Evolutionary conservation across 2,888 invertebrate genomes (phyloP).

Genomic region (Drosophila ezoana): DNA sequence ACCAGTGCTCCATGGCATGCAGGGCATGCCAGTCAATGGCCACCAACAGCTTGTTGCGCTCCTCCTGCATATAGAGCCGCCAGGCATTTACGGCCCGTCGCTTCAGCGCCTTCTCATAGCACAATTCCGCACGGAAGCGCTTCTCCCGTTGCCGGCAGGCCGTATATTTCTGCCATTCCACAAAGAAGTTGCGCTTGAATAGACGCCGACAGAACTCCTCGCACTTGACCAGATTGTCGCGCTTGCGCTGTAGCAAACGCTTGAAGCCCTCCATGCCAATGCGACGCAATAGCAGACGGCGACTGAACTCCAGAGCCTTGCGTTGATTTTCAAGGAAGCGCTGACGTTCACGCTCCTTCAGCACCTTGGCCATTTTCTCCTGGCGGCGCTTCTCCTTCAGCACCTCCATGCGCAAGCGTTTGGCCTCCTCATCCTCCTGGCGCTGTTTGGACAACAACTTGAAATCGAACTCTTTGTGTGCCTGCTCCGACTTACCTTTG

Average conservation of each 20-base stretch:
- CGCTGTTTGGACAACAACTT: constrained; percentile 62
- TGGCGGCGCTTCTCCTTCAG: constrained; percentile 87
- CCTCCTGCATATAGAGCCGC: constrained; percentile 77
- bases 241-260: constrained; percentile 80
- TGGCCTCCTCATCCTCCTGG: constrained; percentile 87
- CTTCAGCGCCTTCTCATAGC: constrained; percentile 86
- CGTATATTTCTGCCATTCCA: constrained; percentile 86
- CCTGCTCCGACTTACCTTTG: constrained; percentile 76
- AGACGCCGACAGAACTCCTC: constrained; percentile 85
- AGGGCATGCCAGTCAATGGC: constrained; percentile 90
- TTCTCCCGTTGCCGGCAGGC: constrained; percentile 86
- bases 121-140: constrained; percentile 86
- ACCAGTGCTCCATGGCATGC: constrained; percentile 86
- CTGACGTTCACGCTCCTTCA: constrained; percentile 87
- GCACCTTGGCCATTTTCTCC: constrained; percentile 87
- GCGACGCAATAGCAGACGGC: constrained; percentile 80
- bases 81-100: constrained; percentile 85
- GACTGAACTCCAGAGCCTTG: constrained; percentile 85
- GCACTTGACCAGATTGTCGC: constrained; percentile 85
- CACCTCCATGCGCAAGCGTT: constrained; percentile 87
- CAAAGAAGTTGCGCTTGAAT: constrained; percentile 86
- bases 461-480: background rate
- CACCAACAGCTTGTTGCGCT: constrained; percentile 87
- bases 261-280: constrained; percentile 83
- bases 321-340: constrained; percentile 84